Base-by-base conservation (phyloP, 1,140 invertebrate species). In the Oncopodura yosiiana region DNA sequence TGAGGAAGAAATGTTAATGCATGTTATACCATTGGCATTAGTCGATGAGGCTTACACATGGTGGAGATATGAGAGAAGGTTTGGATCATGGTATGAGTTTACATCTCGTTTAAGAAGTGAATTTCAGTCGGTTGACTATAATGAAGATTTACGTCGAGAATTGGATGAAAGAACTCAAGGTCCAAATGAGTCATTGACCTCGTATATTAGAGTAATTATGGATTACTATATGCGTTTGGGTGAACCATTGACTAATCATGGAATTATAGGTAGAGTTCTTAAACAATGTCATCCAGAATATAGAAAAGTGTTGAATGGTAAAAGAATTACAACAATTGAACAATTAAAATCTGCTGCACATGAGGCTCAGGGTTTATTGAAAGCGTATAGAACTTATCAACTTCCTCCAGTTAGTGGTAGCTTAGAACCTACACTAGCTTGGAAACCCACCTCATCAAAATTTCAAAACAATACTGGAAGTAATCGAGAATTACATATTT, bases 241-340 rank as follows among this genome's bases (percentile, higher is more conserved):
- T 3, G 18, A 16, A 8, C 19, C 2, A 9, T 14, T 29, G 3
- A 3, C 38, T 14, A 29, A 57, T 16, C 3, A 19, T 2, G 42
- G 19, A 24, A 50, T 16, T 5, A 26, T 50, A 12, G 36, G 24
- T 2, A 21, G 32, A 27, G 37, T 57, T 30, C 12, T 27, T 26
- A 3, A 43, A 11, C 14, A 34, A n/a, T 36, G 51, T 37, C 48
- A 57, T 32, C 55, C 55, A 19, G 42, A 44, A 14, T 54, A 44
- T 26, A 9, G 52, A 11, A 34, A 16, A n/a, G 9, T 38, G 37
- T 3, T 3, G 14, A 21, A 5, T 12, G 23, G 37, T 26, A 16
- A 14, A 26, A 26, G 3, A n/a, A 39, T 24, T 41, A 2, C 6
- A 5, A 26, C 44, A 8, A 23, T 49, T 9, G 6, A n/a, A 16